Conservation (phyloP, 2,888 invertebrate species). For the Nudaria mundana region DNA sequence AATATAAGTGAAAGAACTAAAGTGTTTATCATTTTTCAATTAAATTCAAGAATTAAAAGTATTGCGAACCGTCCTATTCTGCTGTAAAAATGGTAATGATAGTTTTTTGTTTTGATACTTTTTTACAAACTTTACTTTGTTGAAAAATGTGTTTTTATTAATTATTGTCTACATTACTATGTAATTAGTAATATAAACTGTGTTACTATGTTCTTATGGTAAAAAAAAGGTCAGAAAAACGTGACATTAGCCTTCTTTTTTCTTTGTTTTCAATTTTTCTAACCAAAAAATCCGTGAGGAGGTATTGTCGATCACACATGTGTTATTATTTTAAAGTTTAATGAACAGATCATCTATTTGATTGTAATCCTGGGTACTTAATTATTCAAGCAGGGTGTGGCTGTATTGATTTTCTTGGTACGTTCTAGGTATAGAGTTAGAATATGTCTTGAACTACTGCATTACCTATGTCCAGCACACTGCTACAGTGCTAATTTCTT, state of each 20-base stretch:
- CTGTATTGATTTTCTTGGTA: constrained; percentile 81
- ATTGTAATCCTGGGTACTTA: constrained; percentile 51
- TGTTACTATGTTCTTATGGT: constrained; percentile 13
- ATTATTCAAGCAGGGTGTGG: constrained; percentile 81
- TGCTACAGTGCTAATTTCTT: constrained; percentile 55
- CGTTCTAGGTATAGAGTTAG: constrained; percentile 75
- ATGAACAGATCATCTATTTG: constrained; percentile 40
- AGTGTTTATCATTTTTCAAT: constrained; percentile 33
- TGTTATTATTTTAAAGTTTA: constrained; percentile 60
- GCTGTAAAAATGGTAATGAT: constrained; percentile 79
- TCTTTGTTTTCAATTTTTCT: constrained; percentile 76
- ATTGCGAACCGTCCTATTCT: constrained; percentile 37
- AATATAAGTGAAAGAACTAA: constrained; percentile 43
- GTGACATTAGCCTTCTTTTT: constrained; percentile 61
- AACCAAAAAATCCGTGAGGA: constrained; percentile 74
- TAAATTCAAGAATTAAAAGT: constrained; percentile 23
- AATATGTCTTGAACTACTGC: constrained; percentile 70
- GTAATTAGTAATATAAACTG: constrained; percentile 21
- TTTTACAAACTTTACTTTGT: constrained; percentile 73
- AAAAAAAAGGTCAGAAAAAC: constrained; percentile 37
- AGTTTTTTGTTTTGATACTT: constrained; percentile 83
- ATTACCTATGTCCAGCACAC: constrained; percentile 55
- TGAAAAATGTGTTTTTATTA: constrained; percentile 55
- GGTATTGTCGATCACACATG: constrained; percentile 71
- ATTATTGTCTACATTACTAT: constrained; percentile 33